phyloP scores from a whole-genome alignment of 2,797 vertebrate species.

The Anabacerthia variegaticeps region DNA sequence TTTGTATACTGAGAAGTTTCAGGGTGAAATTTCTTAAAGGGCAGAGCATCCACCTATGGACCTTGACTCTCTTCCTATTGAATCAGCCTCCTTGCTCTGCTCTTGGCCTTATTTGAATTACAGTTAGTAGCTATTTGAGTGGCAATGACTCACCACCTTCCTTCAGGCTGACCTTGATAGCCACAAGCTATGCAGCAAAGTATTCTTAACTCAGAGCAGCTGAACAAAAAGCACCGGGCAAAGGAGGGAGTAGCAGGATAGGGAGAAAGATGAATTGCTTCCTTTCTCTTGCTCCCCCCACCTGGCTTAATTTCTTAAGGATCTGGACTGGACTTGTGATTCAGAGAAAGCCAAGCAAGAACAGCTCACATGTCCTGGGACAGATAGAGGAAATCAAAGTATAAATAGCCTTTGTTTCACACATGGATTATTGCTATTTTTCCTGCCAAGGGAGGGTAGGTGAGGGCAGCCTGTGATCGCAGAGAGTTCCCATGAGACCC shows the following conservation, averaged over 20 bases:
- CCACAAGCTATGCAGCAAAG: background rate
- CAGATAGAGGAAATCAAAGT: background rate
- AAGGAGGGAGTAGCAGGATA: background rate
- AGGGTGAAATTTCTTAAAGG: background rate
- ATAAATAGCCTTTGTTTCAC: background rate
- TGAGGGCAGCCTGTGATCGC: background rate
- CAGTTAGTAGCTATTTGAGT: background rate
- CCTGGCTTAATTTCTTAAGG: background rate
- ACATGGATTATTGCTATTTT: background rate
- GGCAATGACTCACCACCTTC: constrained; percentile 1
- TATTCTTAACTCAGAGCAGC: background rate
- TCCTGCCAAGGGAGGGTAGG: background rate
- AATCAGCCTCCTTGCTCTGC: background rate
- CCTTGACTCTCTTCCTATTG: background rate
- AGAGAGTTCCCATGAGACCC: background rate
- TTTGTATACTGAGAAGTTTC: background rate
- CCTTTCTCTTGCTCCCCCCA: background rate
- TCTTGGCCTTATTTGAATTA: background rate
- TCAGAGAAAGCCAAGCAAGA: background rate
- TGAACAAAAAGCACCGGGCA: background rate
- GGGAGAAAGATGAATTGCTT: background rate
- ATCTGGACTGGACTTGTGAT: background rate
- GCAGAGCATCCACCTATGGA: background rate
- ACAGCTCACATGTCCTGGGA: background rate
- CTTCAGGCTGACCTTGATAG: background rate